Evolutionary conservation across 2,113 vertebrate species (phyloP).

Genomic region (Myrmecobius fasciatus): DNA sequence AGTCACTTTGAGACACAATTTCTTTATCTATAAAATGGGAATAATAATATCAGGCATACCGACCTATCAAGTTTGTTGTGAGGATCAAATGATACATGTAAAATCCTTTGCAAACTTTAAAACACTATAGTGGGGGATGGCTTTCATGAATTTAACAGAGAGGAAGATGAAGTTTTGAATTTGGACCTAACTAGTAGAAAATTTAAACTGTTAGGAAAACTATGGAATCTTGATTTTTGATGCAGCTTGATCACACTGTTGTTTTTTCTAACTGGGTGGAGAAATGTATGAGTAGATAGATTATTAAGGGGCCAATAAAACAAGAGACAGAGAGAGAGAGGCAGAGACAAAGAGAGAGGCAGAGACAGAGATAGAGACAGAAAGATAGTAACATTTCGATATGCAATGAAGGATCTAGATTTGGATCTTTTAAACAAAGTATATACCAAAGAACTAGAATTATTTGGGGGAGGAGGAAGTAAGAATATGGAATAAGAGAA

Average conservation of each 20-base stretch:
- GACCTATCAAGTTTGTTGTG: not conserved
- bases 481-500: not conserved
- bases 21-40: not conserved
- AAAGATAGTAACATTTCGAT: slow-evolving; percentile 15
- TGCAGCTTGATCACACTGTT: not conserved
- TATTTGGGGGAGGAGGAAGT: not conserved
- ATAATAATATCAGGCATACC: not conserved
- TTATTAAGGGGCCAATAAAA: not conserved
- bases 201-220: not conserved
- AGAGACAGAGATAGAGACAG: too few species aligned
- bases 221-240: not conserved
- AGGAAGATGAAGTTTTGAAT: not conserved
- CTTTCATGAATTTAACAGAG: not conserved
- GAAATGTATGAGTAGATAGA: not conserved
- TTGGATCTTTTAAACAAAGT: slow-evolving; percentile 20
- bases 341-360: too few species aligned
- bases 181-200: not conserved
- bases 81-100: not conserved
- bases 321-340: not conserved
- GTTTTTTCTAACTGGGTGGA: not conserved
- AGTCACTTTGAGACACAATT: not conserved
- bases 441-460: not conserved
- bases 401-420: slow-evolving; percentile 21
- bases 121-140: not conserved
- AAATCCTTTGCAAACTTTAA: not conserved